Evolutionary conservation across 2,797 vertebrate species (phyloP), one percentile per base, ranked within the genome.

Genomic region (Anguilla megastoma): DNA sequence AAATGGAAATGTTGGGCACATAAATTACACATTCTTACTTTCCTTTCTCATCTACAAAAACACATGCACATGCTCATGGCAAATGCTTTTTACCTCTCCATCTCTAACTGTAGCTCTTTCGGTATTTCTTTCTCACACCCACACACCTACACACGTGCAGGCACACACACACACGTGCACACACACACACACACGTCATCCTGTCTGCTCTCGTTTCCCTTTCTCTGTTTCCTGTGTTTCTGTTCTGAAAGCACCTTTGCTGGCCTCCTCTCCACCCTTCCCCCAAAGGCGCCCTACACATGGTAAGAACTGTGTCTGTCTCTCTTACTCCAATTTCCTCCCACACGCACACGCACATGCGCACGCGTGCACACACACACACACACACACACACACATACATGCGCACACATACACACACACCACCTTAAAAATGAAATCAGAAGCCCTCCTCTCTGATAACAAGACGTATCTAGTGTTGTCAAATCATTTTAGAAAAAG

Each of bases 1-100:
- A 89, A 90, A 86, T 36, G 85, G 87, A 88, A 90, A 84, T 30
- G 84, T 56, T n/a, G 5, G 14, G 24, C 2, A 30, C 8, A 58
- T 41, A 33, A 36, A 83, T 14, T 14, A 48, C 10, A 56, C 27
- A 58, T 3, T 76, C 24, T 87, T 82, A 80, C 80, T 30, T 18
- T 48, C 41, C 6, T 50, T 6, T 82, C 79, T 24, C 18, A n/a
- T 24, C 45, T 41, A 21, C 79, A 82, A 82, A 9, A 82, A 33
- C 69, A 33, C 69, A 74, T 30, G 9, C 69, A 74, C 30, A 33
- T 33, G 30, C 69, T 66, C 7, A 66, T 27, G 63, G 63, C 21
- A 66, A 24, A 66, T 1, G n/a, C 87, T 58, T 24, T 58, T 30
- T 71, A 54, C 9, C 63, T 85, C 27, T 54, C 60, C n/a, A 14